Percentiles rank a stretch among this genome's conserved stretches.
phyloP scores from a whole-genome alignment of 2,888 invertebrate species.

The Salpingus planirostris region DNA sequence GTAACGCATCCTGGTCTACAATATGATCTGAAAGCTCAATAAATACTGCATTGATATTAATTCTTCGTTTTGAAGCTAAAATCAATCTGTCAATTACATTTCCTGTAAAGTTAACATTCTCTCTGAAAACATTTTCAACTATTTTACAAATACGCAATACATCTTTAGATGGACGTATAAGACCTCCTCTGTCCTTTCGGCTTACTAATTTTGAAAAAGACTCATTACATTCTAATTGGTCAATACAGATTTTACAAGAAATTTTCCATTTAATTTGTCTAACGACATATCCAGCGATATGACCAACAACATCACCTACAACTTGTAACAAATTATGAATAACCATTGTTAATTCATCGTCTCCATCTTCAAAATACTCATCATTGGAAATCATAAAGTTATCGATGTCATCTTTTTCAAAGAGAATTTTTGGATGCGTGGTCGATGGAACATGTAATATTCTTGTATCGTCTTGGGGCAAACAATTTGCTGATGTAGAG shows the following conservation, averaged over 20 bases:
- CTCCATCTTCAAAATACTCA: too few species aligned
- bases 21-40: too few species aligned
- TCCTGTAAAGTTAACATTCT: too few species aligned
- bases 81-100: too few species aligned
- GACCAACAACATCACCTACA: slow-evolving; percentile 8
- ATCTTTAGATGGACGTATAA: slow-evolving; percentile 11
- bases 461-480: slow-evolving; percentile 16
- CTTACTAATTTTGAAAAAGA: slow-evolving; percentile 2
- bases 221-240: slow-evolving; percentile 6
- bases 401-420: too few species aligned
- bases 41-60: too few species aligned
- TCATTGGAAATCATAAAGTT: too few species aligned
- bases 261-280: slow-evolving; percentile 6
- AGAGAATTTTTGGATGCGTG: too few species aligned
- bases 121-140: slow-evolving; percentile 6
- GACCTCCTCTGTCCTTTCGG: slow-evolving; percentile 9
- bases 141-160: slow-evolving; percentile 6
- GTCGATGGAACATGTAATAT: slow-evolving; percentile 12
- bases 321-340: too few species aligned
- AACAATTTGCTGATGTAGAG: slow-evolving; percentile 13
- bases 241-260: slow-evolving; percentile 10
- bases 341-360: slow-evolving; percentile 5
- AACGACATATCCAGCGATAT: slow-evolving; percentile 14
- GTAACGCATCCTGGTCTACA: too few species aligned
- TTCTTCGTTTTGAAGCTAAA: too few species aligned